Percentiles rank a stretch among this genome's conserved stretches.
phyloP scores from a whole-genome alignment of 2,888 invertebrate genomes.

The Trissoscelio sp. region DNA sequence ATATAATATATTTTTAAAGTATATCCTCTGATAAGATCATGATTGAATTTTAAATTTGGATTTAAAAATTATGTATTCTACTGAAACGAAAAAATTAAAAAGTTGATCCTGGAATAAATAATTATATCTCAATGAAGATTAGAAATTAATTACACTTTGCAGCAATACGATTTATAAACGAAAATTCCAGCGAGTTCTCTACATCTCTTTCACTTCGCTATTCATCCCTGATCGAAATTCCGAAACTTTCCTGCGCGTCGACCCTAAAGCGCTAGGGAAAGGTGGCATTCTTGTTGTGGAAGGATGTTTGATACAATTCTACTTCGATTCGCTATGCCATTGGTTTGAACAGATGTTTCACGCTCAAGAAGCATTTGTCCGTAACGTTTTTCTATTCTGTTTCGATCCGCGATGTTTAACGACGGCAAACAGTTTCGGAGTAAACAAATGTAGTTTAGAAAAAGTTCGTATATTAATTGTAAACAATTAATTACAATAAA shows the following conservation, averaged over 20 bases:
- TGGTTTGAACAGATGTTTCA: slow-evolving; percentile 56
- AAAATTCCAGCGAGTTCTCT: slow-evolving; percentile 43
- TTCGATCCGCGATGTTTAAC: neutral
- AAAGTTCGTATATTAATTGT: neutral
- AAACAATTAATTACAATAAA: slow-evolving; percentile 20
- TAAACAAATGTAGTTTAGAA: neutral
- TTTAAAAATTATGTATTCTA: no score
- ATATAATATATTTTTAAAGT: no score
- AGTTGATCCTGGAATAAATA: no score
- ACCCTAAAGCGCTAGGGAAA: slow-evolving; percentile 35
- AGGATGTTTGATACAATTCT: slow-evolving; percentile 56
- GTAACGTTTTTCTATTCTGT: slow-evolving; percentile 23
- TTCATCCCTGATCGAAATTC: slow-evolving; percentile 59
- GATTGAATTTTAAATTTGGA: no score
- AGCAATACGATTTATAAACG: slow-evolving; percentile 24
- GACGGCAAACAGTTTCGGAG: neutral
- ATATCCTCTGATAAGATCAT: no score
- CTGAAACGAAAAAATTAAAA: no score
- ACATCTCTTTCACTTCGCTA: slow-evolving; percentile 57
- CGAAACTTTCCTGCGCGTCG: slow-evolving; percentile 48
- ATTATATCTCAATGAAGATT: neutral
- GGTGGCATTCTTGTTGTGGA: slow-evolving; percentile 46
- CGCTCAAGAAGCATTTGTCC: slow-evolving; percentile 34
- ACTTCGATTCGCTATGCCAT: slow-evolving; percentile 56
- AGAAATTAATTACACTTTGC: slow-evolving; percentile 27